Percentiles rank a stretch among this genome's conserved stretches.
Evolutionary conservation across 1,140 invertebrate species (phyloP).

Genomic region (Rhyacophila brunnea): DNA sequence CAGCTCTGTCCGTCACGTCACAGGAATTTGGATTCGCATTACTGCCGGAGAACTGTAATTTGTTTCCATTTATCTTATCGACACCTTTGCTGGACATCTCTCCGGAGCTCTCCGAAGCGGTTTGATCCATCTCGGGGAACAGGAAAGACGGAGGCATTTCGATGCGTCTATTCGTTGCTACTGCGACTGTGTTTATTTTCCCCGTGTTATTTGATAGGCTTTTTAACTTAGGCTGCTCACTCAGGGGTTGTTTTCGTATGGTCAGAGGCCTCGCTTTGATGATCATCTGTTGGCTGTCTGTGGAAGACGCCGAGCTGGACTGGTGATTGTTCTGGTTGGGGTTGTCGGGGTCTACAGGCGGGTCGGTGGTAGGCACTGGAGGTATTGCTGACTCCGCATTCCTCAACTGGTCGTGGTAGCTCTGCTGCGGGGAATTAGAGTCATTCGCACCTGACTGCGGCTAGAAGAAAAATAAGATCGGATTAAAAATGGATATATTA

Average conservation of each 20-base stretch:
- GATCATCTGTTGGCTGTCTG: slow-evolving; percentile 56
- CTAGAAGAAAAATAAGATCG: slow-evolving; percentile 3
- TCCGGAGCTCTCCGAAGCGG: slow-evolving; percentile 39
- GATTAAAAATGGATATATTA: too few species aligned
- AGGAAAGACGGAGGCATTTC: slow-evolving; percentile 81
- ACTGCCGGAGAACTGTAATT: slow-evolving; percentile 30
- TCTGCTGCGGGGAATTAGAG: slow-evolving; percentile 2
- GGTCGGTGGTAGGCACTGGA: slow-evolving; percentile 26
- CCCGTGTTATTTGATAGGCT: slow-evolving; percentile 54
- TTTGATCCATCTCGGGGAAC: slow-evolving; percentile 70
- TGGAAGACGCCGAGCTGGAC: slow-evolving; percentile 20
- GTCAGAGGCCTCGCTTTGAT: slow-evolving; percentile 79
- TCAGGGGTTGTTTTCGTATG: slow-evolving; percentile 72
- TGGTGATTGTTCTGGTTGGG: slow-evolving; percentile 23
- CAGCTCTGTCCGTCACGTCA: slow-evolving; percentile 48
- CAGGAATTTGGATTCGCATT: slow-evolving; percentile 42
- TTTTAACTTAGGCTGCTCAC: slow-evolving; percentile 73
- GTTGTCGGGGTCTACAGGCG: slow-evolving; percentile 15
- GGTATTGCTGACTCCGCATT: slow-evolving; percentile 7
- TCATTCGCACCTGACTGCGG: slow-evolving; percentile 14
- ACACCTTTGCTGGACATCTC: slow-evolving; percentile 41
- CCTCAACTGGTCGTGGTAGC: slow-evolving; percentile 1
- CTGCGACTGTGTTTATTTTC: slow-evolving; percentile 59
- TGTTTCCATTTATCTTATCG: slow-evolving; percentile 34
- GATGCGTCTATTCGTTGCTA: slow-evolving; percentile 70